These are phyloP conservation scores for Dasyornis broadbenti DNA, from an alignment of 2,113 vertebrate genomes.

Conservation along the genomic window DNA sequence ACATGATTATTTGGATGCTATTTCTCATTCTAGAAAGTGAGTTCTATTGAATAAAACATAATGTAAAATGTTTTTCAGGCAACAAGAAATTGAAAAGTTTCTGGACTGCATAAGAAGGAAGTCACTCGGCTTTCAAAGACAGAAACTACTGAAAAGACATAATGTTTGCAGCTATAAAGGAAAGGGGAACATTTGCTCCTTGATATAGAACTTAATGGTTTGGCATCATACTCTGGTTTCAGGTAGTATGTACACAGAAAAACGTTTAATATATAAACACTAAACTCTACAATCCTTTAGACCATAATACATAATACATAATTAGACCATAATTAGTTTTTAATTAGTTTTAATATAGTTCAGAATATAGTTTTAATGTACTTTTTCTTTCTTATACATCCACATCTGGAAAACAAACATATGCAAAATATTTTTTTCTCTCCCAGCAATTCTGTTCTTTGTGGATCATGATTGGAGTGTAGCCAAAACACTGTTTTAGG, in stretches of 20 bases:
- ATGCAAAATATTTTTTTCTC: background rate
- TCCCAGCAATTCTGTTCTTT: background rate
- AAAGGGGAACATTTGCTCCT: background rate
- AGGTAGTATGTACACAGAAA: background rate
- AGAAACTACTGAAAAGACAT: background rate
- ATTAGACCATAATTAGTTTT: background rate
- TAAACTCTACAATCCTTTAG: background rate
- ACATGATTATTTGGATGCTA: background rate
- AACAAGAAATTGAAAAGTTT: background rate
- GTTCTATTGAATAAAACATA: background rate
- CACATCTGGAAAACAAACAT: background rate
- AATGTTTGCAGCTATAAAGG: background rate
- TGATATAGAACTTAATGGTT: background rate
- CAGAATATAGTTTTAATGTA: background rate
- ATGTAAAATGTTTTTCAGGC: background rate
- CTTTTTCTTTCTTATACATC: background rate
- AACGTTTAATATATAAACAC: background rate
- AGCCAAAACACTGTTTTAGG: background rate
- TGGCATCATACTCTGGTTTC: background rate
- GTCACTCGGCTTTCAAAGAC: background rate
- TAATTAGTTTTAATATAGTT: no score
- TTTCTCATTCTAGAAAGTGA: background rate
- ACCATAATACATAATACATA: background rate
- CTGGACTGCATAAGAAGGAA: background rate
- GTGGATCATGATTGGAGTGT: background rate